Evolutionary conservation across 2,113 vertebrate genomes (phyloP).

Genomic region (Trematomus loennbergii): DNA sequence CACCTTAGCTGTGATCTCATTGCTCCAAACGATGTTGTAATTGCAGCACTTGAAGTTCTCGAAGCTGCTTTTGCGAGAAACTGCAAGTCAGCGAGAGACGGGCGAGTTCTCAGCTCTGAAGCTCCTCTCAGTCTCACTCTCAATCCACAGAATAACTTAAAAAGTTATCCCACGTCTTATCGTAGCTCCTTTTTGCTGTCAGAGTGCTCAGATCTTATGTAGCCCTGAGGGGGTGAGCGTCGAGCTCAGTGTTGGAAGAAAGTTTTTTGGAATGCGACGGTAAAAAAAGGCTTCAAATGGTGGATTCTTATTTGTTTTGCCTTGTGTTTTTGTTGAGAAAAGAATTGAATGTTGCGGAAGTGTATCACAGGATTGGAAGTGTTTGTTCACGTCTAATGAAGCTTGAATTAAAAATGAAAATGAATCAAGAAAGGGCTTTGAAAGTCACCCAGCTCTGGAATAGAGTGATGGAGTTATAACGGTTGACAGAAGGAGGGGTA

Average conservation of each 20-base stretch:
- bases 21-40: conserved; percentile 42
- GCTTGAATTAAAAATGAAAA: conserved; percentile 9
- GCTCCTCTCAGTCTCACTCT: conserved; percentile 3
- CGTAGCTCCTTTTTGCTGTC: conserved; percentile 24
- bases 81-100: conserved; percentile 9
- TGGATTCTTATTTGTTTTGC: not conserved
- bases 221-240: conserved; percentile 34
- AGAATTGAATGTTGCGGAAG: conserved; percentile 30
- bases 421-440: not conserved
- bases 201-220: conserved; percentile 38
- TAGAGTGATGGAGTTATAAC: not conserved
- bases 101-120: not conserved
- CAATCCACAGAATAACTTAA: not conserved
- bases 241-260: conserved; percentile 16
- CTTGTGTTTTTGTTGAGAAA: conserved; percentile 19
- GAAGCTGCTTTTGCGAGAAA: not conserved
- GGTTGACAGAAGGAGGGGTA: conserved; percentile 9
- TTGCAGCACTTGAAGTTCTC: conserved; percentile 34
- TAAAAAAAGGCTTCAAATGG: conserved; percentile 20
- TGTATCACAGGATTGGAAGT: not conserved
- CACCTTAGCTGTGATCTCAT: conserved; percentile 21
- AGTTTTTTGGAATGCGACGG: conserved; percentile 1
- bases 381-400: conserved; percentile 30
- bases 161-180: conserved; percentile 30
- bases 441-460: conserved; percentile 13